phyloP scores from a whole-genome alignment of 2,113 vertebrate species.

The Apistogramma diplotaenia region DNA sequence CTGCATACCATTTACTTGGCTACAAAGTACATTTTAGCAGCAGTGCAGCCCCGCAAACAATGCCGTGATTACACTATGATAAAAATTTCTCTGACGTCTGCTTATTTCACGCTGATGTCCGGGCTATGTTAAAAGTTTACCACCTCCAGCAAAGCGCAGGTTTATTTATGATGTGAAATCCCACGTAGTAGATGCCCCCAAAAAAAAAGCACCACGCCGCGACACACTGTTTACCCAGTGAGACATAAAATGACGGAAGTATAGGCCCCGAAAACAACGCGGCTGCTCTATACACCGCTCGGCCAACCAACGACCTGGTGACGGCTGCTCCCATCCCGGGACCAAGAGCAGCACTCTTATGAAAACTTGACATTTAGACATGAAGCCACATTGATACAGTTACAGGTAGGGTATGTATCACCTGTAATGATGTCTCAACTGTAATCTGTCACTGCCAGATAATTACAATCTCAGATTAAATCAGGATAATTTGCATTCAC shows the following conservation, averaged over 20 bases:
- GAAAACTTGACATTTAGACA: neutral
- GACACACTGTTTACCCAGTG: neutral
- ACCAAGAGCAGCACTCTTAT: neutral
- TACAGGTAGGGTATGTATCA: neutral
- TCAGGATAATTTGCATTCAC: neutral
- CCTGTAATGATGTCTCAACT: neutral
- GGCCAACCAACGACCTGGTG: conserved; percentile 1
- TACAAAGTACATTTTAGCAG: neutral
- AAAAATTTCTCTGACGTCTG: conserved; percentile 68
- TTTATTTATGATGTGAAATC: neutral
- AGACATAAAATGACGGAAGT: conserved; percentile 65
- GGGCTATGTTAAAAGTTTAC: conserved; percentile 14
- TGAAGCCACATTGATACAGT: neutral
- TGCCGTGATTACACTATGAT: conserved; percentile 39
- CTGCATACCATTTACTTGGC: conserved; percentile 29
- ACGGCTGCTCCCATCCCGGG: neutral
- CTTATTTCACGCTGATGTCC: conserved; percentile 41
- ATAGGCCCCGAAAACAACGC: conserved; percentile 64
- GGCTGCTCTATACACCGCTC: conserved; percentile 46
- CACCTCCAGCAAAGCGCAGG: neutral
- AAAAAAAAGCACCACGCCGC: neutral
- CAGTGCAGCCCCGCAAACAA: conserved; percentile 18
- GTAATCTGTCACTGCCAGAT: neutral
- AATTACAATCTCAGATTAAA: neutral
- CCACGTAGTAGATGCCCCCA: neutral